These are phyloP conservation scores for Mionectes olivaceus DNA, from an alignment of 2,797 vertebrate genomes.

Conservation along the genomic window DNA sequence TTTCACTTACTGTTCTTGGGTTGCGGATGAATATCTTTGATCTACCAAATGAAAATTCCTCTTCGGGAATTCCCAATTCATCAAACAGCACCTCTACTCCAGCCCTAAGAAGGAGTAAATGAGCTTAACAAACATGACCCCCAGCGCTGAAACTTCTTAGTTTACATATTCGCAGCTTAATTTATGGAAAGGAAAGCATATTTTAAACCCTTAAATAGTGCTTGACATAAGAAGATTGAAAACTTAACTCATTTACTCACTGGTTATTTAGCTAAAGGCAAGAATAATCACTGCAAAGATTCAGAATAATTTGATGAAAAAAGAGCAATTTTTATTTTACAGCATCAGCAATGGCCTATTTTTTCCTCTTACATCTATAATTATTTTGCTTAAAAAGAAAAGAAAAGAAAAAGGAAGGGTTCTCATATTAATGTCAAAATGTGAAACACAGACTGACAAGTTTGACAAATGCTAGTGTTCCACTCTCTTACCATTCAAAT, in stretches of 20 bases:
- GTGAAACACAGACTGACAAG: background rate
- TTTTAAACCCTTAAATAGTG: slow-evolving; percentile 13
- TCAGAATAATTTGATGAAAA: background rate
- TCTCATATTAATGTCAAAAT: background rate
- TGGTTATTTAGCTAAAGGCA: slow-evolving; percentile 11
- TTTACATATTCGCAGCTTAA: slow-evolving; percentile 8
- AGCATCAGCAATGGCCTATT: background rate
- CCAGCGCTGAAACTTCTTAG: background rate
- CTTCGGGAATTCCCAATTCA: slow-evolving; percentile 86
- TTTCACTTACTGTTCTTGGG: slow-evolving; percentile 90
- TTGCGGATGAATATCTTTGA: slow-evolving; percentile 99
- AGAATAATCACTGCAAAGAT: slow-evolving; percentile 1
- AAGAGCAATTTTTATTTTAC: background rate
- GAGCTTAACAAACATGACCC: slow-evolving; percentile 12
- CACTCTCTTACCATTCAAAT: background rate
- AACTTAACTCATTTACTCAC: background rate
- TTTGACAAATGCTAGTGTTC: background rate
- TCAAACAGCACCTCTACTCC: slow-evolving; percentile 93
- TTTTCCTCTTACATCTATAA: background rate
- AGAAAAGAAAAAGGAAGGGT: background rate
- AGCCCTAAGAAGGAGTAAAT: slow-evolving; percentile 79
- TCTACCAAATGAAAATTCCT: slow-evolving; percentile 93
- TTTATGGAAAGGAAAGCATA: background rate
- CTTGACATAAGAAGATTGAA: slow-evolving; percentile 24
- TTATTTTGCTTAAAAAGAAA: background rate